Evolutionary conservation across 1,140 invertebrate genomes (phyloP), one percentile per base, ranked within the genome.

Genomic region (Heliconius congener): DNA sequence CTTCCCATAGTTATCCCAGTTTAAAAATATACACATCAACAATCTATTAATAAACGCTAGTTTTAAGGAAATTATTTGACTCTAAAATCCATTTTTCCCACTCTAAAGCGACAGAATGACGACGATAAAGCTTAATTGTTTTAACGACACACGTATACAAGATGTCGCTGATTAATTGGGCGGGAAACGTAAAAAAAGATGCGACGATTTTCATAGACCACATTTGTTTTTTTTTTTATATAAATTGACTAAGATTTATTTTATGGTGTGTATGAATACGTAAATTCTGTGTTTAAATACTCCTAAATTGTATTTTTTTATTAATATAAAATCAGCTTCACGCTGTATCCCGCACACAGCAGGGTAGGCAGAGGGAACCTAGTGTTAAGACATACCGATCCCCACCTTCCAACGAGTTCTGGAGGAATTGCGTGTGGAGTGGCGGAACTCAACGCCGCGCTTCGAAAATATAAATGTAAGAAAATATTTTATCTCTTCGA

Each of bases 121-220:
- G 88, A 86, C 85, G 83, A 79, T 60, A 42, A 74, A 73, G 82
- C 79, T 76, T 90, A 91, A 91, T 91, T 91, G 89, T 83, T 86
- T 85, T 86, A 91, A 91, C 80, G 89, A 90, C 87, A 88, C 85
- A 84, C 81, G 78, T 75, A 80, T 79, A 82, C 87, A 83, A 90
- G 85, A 80, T 74, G 81, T 73, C 42, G 5, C 75, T 90, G 85
- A 91, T 88, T 84, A 85, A 89, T 89, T 80, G 84, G 52, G 83
- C 80, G 83, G 81, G 85, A 85, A 86, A 84, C 72, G 42, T 76
- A 74, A 90, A 88, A 46, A 90, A 88, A 87, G 82, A 82, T 81
- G 79, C 76, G 82, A 83, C 27, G 60, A 66, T 66, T 66, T 27
- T 66, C 27, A 66, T 66, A 66, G 60, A 66, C 57, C 57, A 60